phyloP scores from a whole-genome alignment of 2,797 vertebrate species.

The Acropternis orthonyx region DNA sequence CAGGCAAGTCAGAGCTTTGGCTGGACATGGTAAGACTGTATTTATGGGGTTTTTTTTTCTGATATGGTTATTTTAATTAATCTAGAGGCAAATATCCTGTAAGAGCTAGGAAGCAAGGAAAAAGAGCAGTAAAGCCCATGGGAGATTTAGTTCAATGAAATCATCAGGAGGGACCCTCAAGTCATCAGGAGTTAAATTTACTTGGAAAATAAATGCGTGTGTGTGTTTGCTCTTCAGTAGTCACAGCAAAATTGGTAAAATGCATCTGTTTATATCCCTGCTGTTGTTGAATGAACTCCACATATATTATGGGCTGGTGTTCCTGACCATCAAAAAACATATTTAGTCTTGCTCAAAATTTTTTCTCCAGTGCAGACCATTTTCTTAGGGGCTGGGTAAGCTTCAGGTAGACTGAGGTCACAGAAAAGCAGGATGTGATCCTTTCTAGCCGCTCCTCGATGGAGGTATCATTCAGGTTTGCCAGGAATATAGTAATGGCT shows the following conservation, averaged over 20 bases:
- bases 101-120: neutral
- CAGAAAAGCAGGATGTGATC: neutral
- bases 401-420: neutral
- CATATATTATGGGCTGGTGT: neutral
- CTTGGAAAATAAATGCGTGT: neutral
- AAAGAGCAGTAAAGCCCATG: neutral
- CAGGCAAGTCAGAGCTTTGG: neutral
- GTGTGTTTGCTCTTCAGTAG: neutral
- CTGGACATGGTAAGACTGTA: neutral
- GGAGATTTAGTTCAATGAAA: neutral
- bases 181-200: neutral
- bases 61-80: neutral
- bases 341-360: neutral
- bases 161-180: neutral
- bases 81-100: neutral
- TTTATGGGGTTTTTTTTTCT: neutral
- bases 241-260: neutral
- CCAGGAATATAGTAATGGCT: neutral
- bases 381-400: neutral
- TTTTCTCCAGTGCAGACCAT: neutral
- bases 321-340: neutral
- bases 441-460: neutral
- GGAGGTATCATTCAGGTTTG: neutral
- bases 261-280: neutral
- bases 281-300: neutral